Conservation (phyloP, 2,888 invertebrate genomes). For the Xestia rhomboidea region DNA sequence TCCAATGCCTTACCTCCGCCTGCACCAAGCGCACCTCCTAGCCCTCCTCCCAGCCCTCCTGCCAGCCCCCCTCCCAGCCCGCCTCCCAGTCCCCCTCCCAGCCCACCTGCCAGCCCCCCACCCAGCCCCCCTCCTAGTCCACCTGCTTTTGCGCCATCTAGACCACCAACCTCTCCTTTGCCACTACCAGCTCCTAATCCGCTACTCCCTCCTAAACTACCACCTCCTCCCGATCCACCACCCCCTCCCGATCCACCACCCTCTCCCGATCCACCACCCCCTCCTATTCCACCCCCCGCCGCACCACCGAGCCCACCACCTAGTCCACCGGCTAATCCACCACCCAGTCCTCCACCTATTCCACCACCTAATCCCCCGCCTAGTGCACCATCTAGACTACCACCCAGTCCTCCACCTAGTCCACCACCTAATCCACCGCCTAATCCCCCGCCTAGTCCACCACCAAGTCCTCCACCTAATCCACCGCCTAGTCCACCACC, state of each 20-base stretch:
- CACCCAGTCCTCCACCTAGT: neutral
- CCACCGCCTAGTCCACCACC: neutral
- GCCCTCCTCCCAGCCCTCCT: neutral
- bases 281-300: neutral
- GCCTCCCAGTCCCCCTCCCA: neutral
- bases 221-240: neutral
- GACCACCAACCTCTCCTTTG: neutral
- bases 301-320: neutral
- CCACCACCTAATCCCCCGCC: neutral
- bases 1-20: conserved; percentile 2
- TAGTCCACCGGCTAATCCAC: too few relatives aligned
- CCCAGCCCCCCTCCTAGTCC: neutral
- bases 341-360: too few relatives aligned
- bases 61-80: neutral
- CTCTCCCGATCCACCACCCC: neutral
- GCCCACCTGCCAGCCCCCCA: neutral
- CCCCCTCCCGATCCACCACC: neutral
- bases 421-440: conserved; percentile 26
- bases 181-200: neutral
- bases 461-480: neutral
- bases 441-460: neutral
- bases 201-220: neutral
- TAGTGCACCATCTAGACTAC: fast-evolving
- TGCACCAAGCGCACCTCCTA: neutral
- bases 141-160: neutral